These are phyloP conservation scores for Plotosus lineatus DNA, from an alignment of 2,113 vertebrate species.

Conservation along the genomic window DNA sequence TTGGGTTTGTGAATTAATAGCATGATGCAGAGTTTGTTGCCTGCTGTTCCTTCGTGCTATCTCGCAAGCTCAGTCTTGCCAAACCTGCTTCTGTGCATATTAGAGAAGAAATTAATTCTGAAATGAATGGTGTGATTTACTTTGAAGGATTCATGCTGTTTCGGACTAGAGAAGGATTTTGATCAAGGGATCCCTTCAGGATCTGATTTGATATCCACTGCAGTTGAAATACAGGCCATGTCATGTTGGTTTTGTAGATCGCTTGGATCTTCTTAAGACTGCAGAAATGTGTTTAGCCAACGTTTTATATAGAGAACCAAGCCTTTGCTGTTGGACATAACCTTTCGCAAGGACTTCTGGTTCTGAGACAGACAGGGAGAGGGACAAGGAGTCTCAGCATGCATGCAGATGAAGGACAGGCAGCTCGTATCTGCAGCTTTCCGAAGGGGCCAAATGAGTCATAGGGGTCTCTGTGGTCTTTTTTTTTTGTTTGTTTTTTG, in stretches of 20 bases:
- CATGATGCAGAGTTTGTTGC: not conserved
- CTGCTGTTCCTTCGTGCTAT: not conserved
- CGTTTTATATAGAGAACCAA: slow-evolving; percentile 43
- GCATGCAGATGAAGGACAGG: slow-evolving; percentile 1
- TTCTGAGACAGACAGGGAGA: slow-evolving; percentile 26
- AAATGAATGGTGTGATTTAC: not conserved
- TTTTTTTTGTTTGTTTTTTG: no score
- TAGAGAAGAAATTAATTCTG: not conserved
- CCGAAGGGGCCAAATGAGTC: not conserved
- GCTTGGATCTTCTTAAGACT: not conserved
- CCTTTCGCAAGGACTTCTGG: slow-evolving; percentile 59
- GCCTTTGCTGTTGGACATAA: slow-evolving; percentile 54
- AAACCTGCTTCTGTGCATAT: not conserved
- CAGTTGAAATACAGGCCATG: not conserved
- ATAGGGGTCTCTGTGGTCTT: not conserved
- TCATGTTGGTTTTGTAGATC: not conserved
- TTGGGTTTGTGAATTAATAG: slow-evolving; percentile 20
- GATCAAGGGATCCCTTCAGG: not conserved
- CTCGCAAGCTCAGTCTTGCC: not conserved
- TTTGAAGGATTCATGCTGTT: not conserved
- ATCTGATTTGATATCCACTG: not conserved
- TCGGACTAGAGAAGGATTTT: not conserved
- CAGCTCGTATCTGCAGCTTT: slow-evolving; percentile 16
- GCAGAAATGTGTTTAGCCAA: not conserved
- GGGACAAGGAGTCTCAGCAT: not conserved